Evolutionary conservation across 2,113 vertebrate species (phyloP).

Genomic region (Nothobranchius furzeri): DNA sequence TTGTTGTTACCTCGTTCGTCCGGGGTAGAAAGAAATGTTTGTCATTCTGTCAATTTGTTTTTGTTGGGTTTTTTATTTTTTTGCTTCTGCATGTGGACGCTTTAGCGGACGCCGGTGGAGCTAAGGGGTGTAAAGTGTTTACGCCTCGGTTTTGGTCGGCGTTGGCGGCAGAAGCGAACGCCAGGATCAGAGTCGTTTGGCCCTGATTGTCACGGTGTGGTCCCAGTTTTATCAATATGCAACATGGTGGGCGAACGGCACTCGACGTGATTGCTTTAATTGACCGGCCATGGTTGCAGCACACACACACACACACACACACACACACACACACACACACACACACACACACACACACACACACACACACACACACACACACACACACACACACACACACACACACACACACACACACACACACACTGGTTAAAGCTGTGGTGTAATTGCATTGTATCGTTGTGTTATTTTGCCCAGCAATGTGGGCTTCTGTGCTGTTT

Average conservation of each 20-base stretch:
- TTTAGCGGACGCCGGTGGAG: conserved; percentile 5
- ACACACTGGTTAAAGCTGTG: conserved; percentile 4
- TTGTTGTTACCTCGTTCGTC: conserved; percentile 64
- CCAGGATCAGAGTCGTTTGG: conserved; percentile 49
- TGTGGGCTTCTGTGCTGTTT: conserved; percentile 34
- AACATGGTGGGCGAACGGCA: conserved; percentile 50
- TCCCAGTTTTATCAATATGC: conserved; percentile 62
- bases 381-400: conserved; percentile 14
- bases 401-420: neutral
- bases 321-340: no score
- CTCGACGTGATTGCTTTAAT: conserved; percentile 72
- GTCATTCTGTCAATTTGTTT: conserved; percentile 59
- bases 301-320: conserved; percentile 18
- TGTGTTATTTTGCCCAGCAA: conserved; percentile 48
- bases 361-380: conserved; percentile 18
- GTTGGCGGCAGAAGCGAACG: conserved; percentile 53
- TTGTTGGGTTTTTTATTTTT: conserved; percentile 36
- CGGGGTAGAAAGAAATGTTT: conserved; percentile 68
- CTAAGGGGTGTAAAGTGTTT: conserved; percentile 58
- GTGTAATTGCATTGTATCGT: conserved; percentile 18
- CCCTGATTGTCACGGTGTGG: conserved; percentile 23
- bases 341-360: no score
- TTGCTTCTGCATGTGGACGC: conserved; percentile 37
- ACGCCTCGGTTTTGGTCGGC: conserved; percentile 19
- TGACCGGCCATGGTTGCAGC: conserved; percentile 39